Conservation (phyloP, 2,113 vertebrate species). For the Nansenia antarctica region DNA sequence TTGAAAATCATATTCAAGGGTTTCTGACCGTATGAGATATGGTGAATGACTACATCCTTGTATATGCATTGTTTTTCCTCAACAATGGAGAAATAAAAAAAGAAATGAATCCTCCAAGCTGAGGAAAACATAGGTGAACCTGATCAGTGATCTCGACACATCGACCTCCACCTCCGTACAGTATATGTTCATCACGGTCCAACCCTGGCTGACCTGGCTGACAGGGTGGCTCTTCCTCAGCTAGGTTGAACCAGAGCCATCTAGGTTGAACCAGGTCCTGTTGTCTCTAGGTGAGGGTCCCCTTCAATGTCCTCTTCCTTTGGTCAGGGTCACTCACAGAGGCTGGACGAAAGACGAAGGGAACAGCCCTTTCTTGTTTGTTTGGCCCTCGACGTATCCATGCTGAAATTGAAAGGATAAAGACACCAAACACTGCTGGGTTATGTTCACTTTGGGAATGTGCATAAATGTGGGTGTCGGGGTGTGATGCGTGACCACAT, state of each 20-base stretch:
- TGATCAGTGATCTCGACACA: neutral
- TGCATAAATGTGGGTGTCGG: neutral
- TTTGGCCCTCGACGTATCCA: conserved; percentile 74
- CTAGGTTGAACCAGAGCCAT: neutral
- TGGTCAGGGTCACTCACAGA: conserved; percentile 48
- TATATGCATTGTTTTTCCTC: neutral
- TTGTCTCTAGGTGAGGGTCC: neutral
- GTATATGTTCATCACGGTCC: neutral
- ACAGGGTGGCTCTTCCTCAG: neutral
- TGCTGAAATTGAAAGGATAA: conserved; percentile 52
- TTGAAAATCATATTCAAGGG: too few species aligned
- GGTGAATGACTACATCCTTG: neutral
- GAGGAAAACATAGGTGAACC: neutral
- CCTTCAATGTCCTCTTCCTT: neutral
- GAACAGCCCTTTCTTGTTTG: conserved; percentile 72
- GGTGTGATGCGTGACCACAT: too few species aligned
- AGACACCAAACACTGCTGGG: neutral
- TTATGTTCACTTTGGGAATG: neutral
- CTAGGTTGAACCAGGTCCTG: neutral
- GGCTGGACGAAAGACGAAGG: conserved; percentile 69
- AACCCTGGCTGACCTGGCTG: neutral
- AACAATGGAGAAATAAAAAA: neutral
- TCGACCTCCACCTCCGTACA: neutral
- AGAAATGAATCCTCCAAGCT: neutral
- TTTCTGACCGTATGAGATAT: neutral